phyloP scores from a whole-genome alignment of 2,797 vertebrate genomes.

The Argyrosomus regius region DNA sequence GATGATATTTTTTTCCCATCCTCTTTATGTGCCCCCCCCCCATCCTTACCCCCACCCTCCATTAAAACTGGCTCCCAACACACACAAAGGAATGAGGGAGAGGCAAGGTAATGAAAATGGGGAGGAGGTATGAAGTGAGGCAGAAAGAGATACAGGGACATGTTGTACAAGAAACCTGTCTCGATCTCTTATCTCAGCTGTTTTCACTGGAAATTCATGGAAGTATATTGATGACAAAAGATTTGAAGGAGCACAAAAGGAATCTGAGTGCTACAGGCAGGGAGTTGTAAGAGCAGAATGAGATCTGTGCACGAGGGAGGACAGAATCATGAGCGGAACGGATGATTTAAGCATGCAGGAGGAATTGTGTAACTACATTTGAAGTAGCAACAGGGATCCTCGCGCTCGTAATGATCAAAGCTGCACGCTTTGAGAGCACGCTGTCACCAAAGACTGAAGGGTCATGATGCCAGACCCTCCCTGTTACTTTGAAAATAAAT shows the following conservation, averaged over 20 bases:
- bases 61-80: constrained; percentile 59
- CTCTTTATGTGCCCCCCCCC: constrained; percentile 52
- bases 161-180: constrained; percentile 11
- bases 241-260: neutral
- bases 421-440: neutral
- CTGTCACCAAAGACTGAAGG: neutral
- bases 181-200: neutral
- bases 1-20: constrained; percentile 61
- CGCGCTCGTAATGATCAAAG: neutral
- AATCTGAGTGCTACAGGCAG: neutral
- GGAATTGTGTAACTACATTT: neutral
- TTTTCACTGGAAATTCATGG: neutral
- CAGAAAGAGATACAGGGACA: constrained; percentile 27
- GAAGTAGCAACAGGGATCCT: neutral
- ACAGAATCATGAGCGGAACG: neutral
- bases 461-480: neutral
- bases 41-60: constrained; percentile 33
- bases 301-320: neutral
- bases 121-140: neutral
- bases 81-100: constrained; percentile 35
- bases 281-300: neutral
- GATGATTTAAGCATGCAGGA: neutral
- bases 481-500: neutral
- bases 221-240: neutral
- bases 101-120: constrained; percentile 39